Evolutionary conservation across 2,113 vertebrate species (phyloP).

Genomic region (Catharus fuscescens): DNA sequence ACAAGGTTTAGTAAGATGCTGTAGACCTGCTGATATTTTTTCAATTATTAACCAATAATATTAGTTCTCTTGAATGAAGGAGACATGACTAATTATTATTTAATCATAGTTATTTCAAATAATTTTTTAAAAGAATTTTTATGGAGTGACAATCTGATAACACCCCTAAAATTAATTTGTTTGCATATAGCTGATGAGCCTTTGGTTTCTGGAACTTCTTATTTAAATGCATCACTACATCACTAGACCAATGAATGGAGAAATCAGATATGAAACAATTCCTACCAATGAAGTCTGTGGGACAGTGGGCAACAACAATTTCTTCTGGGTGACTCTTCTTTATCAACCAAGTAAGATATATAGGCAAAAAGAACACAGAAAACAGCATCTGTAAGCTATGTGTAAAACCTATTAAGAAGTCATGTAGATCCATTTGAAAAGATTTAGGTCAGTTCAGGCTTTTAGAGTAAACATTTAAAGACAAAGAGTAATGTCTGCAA

Average conservation of each 20-base stretch:
- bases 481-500: background rate
- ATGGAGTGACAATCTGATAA: background rate
- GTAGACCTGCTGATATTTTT: background rate
- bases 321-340: background rate
- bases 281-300: background rate
- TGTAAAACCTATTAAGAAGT: background rate
- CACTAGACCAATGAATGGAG: background rate
- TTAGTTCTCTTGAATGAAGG: background rate
- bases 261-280: background rate
- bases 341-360: background rate
- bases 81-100: background rate
- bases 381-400: background rate
- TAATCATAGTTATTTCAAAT: background rate
- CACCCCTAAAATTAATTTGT: background rate
- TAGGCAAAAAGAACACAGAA: background rate
- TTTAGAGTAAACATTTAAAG: background rate
- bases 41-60: background rate
- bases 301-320: background rate
- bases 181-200: background rate
- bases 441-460: background rate
- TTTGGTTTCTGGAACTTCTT: background rate
- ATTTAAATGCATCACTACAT: background rate
- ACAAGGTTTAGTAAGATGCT: background rate
- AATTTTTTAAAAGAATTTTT: background rate
- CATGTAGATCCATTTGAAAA: background rate